Percentiles rank a stretch among this genome's conserved stretches.
Conservation (phyloP, 1,140 invertebrate species). For the Calycopis cecrops region DNA sequence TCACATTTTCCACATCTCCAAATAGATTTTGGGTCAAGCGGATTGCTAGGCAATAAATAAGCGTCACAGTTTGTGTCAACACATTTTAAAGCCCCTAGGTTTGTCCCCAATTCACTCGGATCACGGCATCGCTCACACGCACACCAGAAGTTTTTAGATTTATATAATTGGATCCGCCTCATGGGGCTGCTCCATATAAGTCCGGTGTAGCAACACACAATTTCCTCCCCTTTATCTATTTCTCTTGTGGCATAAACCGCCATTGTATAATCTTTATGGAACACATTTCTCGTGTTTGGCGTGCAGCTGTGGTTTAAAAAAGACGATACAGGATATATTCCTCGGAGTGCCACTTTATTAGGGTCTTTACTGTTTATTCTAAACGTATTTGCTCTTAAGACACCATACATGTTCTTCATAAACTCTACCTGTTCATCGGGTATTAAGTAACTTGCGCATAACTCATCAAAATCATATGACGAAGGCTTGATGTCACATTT, state of each 20-base stretch:
- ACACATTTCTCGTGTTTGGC: conserved; percentile 83
- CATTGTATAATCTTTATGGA: conserved; percentile 76
- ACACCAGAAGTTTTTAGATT: conserved; percentile 85
- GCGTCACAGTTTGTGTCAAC: conserved; percentile 62
- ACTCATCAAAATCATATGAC: conserved; percentile 74
- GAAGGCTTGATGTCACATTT: conserved; percentile 64
- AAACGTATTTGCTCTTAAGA: conserved; percentile 84
- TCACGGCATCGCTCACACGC: conserved; percentile 81
- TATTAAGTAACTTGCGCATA: conserved; percentile 68
- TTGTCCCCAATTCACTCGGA: conserved; percentile 75
- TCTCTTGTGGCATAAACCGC: conserved; percentile 76
- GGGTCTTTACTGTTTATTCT: conserved; percentile 71
- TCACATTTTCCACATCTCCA: conserved; percentile 72
- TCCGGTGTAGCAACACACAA: conserved; percentile 83
- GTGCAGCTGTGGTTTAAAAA: conserved; percentile 85
- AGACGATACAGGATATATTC: conserved; percentile 82
- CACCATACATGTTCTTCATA: conserved; percentile 75
- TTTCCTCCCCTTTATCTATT: conserved; percentile 80
- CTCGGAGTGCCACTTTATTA: conserved; percentile 74
- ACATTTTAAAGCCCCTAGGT: conserved; percentile 68
- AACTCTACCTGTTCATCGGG: conserved; percentile 75
- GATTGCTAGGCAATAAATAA: conserved; percentile 53
- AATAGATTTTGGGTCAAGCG: conserved; percentile 41
- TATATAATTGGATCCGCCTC: conserved; percentile 78
- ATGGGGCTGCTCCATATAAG: conserved; percentile 82